Percentiles rank a stretch among this genome's conserved stretches.
Evolutionary conservation across 1,140 invertebrate species (phyloP).

Genomic region (Chironomus tepperi): DNA sequence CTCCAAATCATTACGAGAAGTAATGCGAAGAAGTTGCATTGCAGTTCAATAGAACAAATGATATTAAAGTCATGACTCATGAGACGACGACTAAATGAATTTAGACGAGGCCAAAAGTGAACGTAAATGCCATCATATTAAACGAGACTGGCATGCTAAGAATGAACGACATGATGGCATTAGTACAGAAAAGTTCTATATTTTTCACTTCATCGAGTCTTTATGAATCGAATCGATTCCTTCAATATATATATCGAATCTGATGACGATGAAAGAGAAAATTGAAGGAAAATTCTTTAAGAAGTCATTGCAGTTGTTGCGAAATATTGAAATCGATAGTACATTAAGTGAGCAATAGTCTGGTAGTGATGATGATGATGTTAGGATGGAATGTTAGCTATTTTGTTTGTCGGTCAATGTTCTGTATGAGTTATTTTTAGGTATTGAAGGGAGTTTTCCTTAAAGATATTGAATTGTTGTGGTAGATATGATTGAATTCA

Average conservation of each 20-base stretch:
- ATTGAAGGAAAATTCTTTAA: neutral
- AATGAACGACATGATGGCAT: neutral
- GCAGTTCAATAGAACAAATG: no score
- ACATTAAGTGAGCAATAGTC: neutral
- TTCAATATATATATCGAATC: neutral
- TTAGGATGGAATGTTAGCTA: neutral
- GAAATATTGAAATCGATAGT: neutral
- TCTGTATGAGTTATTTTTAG: neutral
- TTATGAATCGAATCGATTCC: neutral
- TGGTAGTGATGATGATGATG: neutral
- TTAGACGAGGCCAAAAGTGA: neutral
- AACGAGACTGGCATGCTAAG: conserved; percentile 6
- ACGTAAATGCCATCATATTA: conserved; percentile 7
- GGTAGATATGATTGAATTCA: no score
- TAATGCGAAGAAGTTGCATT: no score
- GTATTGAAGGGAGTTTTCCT: no score
- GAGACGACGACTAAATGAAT: neutral
- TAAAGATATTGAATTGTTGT: no score
- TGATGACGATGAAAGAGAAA: neutral
- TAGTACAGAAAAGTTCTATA: no score
- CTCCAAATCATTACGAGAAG: neutral
- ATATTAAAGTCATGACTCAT: no score
- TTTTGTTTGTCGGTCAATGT: neutral
- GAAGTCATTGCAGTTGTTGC: neutral
- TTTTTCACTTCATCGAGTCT: no score